phyloP scores from a whole-genome alignment of 2,888 invertebrate species.

The Sabatieria punctata region DNA sequence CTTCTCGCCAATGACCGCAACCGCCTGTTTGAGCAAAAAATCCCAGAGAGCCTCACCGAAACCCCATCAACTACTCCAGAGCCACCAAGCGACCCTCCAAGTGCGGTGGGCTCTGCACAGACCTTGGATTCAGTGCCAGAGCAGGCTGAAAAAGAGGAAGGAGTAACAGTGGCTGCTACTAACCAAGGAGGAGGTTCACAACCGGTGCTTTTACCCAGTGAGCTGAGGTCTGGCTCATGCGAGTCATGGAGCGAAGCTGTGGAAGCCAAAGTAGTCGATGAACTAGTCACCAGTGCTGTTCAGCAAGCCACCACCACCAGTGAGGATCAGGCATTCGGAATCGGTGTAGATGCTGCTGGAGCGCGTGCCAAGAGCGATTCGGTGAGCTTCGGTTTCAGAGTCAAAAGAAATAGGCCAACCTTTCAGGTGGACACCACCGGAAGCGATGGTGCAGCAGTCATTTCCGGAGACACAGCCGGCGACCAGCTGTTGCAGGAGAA shows the following conservation, averaged over 20 bases:
- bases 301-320: background rate
- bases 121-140: background rate
- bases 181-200: constrained; percentile 13
- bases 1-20: constrained; percentile 17
- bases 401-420: too few species aligned
- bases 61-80: constrained; percentile 1
- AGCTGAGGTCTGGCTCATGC: background rate
- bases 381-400: background rate
- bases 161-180: constrained; percentile 7
- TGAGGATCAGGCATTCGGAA: background rate
- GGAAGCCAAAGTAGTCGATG: background rate
- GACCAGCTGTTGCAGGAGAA: background rate
- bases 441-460: too few species aligned
- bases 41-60: background rate
- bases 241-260: background rate
- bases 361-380: background rate
- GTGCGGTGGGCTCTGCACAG: background rate
- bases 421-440: too few species aligned
- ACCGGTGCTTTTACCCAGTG: constrained; percentile 9
- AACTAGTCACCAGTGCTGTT: background rate
- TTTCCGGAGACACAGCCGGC: too few species aligned
- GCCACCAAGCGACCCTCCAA: background rate
- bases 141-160: background rate
- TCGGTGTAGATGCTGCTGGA: background rate
- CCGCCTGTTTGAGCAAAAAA: background rate